Percentiles rank a stretch among this genome's conserved stretches.
Evolutionary conservation across 2,797 vertebrate species (phyloP).

Genomic region (Crypturellus tataupa): DNA sequence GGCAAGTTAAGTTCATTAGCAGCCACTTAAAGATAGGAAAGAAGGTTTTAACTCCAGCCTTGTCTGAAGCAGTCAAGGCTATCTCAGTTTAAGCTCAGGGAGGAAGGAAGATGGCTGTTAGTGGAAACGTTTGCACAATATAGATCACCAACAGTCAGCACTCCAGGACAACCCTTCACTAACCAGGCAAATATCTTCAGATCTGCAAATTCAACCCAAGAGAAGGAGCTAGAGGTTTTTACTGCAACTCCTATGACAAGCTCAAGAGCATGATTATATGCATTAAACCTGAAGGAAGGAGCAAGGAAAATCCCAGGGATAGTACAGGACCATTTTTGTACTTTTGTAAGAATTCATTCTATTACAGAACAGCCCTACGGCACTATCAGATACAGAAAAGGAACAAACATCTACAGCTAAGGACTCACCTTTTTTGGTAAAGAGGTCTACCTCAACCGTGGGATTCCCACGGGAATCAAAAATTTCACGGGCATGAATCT

Average conservation of each 20-base stretch:
- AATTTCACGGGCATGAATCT: conserved; percentile 93
- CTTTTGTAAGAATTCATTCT: background rate
- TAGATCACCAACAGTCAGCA: background rate
- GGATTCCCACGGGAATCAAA: conserved; percentile 99
- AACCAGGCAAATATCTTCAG: accelerated
- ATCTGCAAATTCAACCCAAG: background rate
- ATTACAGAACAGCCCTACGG: background rate
- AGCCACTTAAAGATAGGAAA: background rate
- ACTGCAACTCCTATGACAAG: background rate
- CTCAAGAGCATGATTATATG: background rate
- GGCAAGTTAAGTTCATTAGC: background rate
- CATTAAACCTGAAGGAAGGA: background rate
- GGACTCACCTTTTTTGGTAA: conserved; percentile 91
- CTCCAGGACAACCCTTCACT: background rate
- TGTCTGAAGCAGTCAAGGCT: background rate
- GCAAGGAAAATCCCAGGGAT: background rate
- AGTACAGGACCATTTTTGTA: background rate
- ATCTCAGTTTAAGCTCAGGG: background rate
- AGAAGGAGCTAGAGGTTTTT: background rate
- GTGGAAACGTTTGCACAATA: background rate
- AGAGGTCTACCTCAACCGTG: conserved; percentile 97
- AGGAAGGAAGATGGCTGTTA: background rate
- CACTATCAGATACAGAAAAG: background rate
- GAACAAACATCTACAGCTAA: background rate
- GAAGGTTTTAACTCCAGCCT: accelerated